Base-by-base conservation (phyloP, 2,797 vertebrate species). In the Sebastes ruberrimus region DNA sequence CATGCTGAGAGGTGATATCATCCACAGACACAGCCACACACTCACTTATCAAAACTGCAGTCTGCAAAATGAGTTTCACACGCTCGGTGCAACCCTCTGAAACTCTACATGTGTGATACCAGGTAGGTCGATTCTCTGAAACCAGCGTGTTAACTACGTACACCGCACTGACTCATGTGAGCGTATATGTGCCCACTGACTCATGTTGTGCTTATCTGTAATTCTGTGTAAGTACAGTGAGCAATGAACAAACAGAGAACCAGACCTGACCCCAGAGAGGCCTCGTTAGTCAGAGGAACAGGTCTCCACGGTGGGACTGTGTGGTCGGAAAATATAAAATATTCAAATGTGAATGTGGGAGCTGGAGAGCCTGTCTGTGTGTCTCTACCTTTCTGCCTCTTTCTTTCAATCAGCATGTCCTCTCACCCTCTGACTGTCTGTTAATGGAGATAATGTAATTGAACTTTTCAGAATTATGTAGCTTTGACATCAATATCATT, bases 271-370 rank as follows among this genome's bases (percentile, higher is more conserved):
- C 86, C 85, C 32, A 59, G 65, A 81, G 82, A 57, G 68, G 62
- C 57, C 70, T 57, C 33, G 70, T 78, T 83, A 80, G 66, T 83
- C 72, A 61, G 67, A 38, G 16, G 16, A 67, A 11, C 3, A 3
- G 14, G n/a, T 63, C 38, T 81, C 13, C 30, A 53, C 7, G 28
- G 63, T 10, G 25, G 23, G 57, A 27, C 33, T 62, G 55, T 76
- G 88, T 86, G 89, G 86, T 83, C 81, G 89, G 84, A 90, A 93
- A 88, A 86, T 68, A 74, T 78, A 71, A 72, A 84, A 74, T 49
- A 55, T 86, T 76, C 66, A 25, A 88, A 76, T 76, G 55, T 52
- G 42, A 89, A 83, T 49, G 83, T 86, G 74, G 89, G 84, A 83
- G 85, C 75, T 67, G 57, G 49, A 74, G 82, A 68, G 75, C 27